phyloP scores from a whole-genome alignment of 2,797 vertebrate genomes.

The Champsocephalus gunnari region DNA sequence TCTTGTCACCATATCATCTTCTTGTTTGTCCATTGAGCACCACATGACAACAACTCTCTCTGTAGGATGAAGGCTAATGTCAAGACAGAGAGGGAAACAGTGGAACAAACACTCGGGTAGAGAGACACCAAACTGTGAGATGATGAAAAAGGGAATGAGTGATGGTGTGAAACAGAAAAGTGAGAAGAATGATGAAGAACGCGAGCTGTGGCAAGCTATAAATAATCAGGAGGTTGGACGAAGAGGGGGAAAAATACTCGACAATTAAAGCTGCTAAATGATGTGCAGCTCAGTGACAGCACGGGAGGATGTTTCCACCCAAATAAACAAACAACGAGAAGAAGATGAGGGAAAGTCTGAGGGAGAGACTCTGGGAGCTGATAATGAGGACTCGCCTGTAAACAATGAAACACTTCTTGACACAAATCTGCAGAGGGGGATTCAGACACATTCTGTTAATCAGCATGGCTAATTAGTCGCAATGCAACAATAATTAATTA shows the following conservation, averaged over 20 bases:
- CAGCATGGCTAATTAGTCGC: conserved; percentile 80
- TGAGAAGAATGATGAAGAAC: background rate
- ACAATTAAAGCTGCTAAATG: conserved; percentile 30
- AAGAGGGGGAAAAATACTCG: background rate
- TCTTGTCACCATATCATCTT: conserved; percentile 6
- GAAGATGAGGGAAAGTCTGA: background rate
- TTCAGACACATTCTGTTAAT: conserved; percentile 75
- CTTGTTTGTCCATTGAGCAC: conserved; percentile 14
- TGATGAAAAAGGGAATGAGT: background rate
- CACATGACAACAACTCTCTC: conserved; percentile 5
- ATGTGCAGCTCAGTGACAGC: conserved; percentile 39
- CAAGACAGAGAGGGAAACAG: conserved; percentile 7
- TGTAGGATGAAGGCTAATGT: conserved; percentile 19
- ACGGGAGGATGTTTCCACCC: conserved; percentile 1
- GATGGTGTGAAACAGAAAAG: conserved; percentile 7
- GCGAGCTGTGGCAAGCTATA: conserved; percentile 2
- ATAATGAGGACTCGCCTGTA: conserved; percentile 68
- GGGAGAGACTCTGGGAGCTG: conserved; percentile 17
- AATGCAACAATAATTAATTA: conserved; percentile 84
- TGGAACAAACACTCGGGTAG: background rate
- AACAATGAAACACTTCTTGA: conserved; percentile 63
- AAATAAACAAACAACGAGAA: conserved; percentile 31
- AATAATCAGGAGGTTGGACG: conserved; percentile 32
- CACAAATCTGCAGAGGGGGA: conserved; percentile 61
- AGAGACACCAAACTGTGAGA: background rate